These are phyloP conservation scores for Meghimatium bilineatum DNA, from an alignment of 2,888 invertebrate genomes.

Conservation along the genomic window DNA sequence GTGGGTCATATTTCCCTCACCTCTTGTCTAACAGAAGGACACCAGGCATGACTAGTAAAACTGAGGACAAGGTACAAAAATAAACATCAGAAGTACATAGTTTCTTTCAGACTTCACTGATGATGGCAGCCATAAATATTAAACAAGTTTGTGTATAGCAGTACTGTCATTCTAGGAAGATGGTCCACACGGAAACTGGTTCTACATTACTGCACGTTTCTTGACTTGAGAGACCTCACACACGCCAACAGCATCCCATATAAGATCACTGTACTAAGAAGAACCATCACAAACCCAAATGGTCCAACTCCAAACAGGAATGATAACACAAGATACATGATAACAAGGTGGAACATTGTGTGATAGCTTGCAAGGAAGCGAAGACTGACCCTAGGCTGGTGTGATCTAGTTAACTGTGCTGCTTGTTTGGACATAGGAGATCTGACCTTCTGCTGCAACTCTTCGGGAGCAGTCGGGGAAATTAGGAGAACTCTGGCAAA, in stretches of 20 bases:
- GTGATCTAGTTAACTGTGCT: constrained; percentile 49
- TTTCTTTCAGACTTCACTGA: too few relatives aligned
- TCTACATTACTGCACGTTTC: not conserved
- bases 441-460: constrained; percentile 72
- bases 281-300: constrained; percentile 59
- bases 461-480: constrained; percentile 67
- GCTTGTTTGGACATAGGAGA: constrained; percentile 59
- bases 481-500: constrained; percentile 66
- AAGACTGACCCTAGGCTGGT: constrained; percentile 67
- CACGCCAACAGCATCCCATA: constrained; percentile 61
- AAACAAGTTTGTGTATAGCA: too few relatives aligned
- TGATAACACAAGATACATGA: constrained; percentile 76
- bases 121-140: too few relatives aligned
- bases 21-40: too few relatives aligned
- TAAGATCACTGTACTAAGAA: constrained; percentile 54
- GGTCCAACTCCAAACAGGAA: constrained; percentile 62
- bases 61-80: too few relatives aligned
- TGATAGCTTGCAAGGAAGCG: constrained; percentile 83
- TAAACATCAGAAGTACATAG: too few relatives aligned
- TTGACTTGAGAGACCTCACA: constrained; percentile 20
- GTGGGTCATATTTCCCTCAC: too few relatives aligned
- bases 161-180: too few relatives aligned
- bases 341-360: constrained; percentile 80
- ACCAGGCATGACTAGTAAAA: too few relatives aligned
- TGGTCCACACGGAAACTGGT: too few relatives aligned